Percentiles rank a stretch among this genome's conserved stretches.
Conservation (phyloP, 2,113 vertebrate genomes). For the Tupaia chinensis region DNA sequence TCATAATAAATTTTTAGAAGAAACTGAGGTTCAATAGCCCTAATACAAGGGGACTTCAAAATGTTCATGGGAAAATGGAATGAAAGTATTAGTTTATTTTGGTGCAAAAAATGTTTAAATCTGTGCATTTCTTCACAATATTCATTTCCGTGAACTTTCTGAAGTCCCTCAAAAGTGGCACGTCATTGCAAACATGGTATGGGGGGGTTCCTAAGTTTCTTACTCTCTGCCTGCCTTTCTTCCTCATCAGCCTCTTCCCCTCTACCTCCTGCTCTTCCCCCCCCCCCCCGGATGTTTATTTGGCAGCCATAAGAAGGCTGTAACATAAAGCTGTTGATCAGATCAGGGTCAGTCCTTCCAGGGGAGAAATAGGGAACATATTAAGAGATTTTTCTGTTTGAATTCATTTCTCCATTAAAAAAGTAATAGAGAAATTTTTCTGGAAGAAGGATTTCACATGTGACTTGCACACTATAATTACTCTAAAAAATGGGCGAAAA, state of each 20-base stretch:
- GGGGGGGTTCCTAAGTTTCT: not conserved
- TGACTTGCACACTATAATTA: not conserved
- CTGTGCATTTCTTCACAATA: too few species aligned
- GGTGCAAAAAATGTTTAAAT: too few species aligned
- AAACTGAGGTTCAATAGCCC: not conserved
- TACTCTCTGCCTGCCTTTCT: not conserved
- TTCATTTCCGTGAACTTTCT: too few species aligned
- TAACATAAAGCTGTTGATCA: not conserved
- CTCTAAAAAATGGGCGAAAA: not conserved
- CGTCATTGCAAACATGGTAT: not conserved
- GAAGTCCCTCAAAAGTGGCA: not conserved
- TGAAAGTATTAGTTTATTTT: too few species aligned
- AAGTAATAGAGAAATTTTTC: not conserved
- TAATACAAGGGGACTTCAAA: too few species aligned
- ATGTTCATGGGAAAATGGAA: too few species aligned
- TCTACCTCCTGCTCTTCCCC: not conserved
- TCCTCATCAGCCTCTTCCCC: not conserved
- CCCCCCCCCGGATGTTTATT: not conserved
- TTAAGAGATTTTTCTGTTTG: constrained; percentile 5
- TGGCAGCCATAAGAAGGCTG: not conserved
- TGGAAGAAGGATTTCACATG: not conserved
- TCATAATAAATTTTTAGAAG: not conserved
- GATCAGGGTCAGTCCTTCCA: constrained; percentile 20
- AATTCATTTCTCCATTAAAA: constrained; percentile 22
- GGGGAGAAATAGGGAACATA: not conserved